Conservation (phyloP, 2,797 vertebrate species). For the Hippoglossus hippoglossus region DNA sequence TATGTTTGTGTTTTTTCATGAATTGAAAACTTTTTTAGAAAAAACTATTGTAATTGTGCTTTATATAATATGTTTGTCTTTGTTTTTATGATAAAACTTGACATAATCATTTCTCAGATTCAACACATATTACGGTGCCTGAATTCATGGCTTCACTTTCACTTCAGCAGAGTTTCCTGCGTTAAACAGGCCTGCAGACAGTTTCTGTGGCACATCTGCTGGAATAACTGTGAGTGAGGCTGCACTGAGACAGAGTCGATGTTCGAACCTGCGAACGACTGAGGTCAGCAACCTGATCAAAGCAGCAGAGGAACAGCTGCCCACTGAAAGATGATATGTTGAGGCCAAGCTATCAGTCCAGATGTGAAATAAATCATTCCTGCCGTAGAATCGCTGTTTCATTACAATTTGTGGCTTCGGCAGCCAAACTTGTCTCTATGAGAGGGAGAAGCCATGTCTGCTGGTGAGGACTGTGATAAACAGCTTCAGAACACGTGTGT, state of each 20-base stretch:
- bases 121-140: not conserved
- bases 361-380: not conserved
- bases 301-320: constrained; percentile 1
- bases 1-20: constrained; percentile 61
- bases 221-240: not conserved
- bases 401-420: not conserved
- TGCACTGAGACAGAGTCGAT: constrained; percentile 7
- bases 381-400: not conserved
- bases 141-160: not conserved
- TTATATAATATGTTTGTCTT: constrained; percentile 54
- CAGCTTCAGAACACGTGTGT: no score
- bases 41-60: constrained; percentile 43
- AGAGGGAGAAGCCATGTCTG: no score
- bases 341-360: not conserved
- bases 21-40: constrained; percentile 53
- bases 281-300: constrained; percentile 2
- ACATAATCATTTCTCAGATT: constrained; percentile 22
- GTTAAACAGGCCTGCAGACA: not conserved
- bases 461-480: no score
- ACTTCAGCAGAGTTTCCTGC: not conserved
- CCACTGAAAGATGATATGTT: not conserved
- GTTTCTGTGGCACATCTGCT: not conserved
- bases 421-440: not conserved
- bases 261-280: not conserved
- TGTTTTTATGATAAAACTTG: constrained; percentile 59